Evolutionary conservation across 2,888 invertebrate genomes (phyloP), one percentile per base, ranked within the genome.

Genomic region (Tortricodes alternella): DNA sequence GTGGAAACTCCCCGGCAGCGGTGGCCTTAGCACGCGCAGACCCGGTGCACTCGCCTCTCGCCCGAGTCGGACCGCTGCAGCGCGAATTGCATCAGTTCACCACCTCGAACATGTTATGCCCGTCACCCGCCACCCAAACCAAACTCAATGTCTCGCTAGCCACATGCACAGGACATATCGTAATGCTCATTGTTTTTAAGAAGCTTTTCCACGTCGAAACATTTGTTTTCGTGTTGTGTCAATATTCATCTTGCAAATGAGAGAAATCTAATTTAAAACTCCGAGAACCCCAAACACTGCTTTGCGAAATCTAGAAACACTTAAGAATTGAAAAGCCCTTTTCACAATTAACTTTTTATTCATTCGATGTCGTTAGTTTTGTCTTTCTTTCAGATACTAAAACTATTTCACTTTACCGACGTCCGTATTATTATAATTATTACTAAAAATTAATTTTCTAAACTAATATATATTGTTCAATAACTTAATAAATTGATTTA

Each of bases 1-100:
- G 35, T 78, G 78, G 82, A 80, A 80, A 76, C 72, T 79, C 70
- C 74, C 76, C 76, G 71, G 60, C 63, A n/a, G n/a, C n/a, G n/a
- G n/a, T n/a, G 74, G 66, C 64, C 68, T 63, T 65, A 68, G 67
- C 78, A 77, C 78, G 79, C 73, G 78, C 70, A 64, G 59, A 62
- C 59, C 64, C 65, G 67, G 71, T 76, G 80, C 70, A 70, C 72
- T 67, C 69, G 64, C 63, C 66, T 55, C 63, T 67, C 67, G 67
- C 60, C n/a, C 59, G 63, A 61, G 59, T 59, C 69, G 62, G 64
- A 66, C 41, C 50, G 38, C 55, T 55, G 61, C 61, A 61, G 39
- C 49, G 56, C 56, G 59, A 61, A 61, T 56, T 59, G 49, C 59
- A 80, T 73, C 75, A 79, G 67, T 70, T 62, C 61, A 37, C 37